These are phyloP conservation scores for Agrypnus murinus DNA, from an alignment of 2,888 invertebrate species.

Conservation along the genomic window DNA sequence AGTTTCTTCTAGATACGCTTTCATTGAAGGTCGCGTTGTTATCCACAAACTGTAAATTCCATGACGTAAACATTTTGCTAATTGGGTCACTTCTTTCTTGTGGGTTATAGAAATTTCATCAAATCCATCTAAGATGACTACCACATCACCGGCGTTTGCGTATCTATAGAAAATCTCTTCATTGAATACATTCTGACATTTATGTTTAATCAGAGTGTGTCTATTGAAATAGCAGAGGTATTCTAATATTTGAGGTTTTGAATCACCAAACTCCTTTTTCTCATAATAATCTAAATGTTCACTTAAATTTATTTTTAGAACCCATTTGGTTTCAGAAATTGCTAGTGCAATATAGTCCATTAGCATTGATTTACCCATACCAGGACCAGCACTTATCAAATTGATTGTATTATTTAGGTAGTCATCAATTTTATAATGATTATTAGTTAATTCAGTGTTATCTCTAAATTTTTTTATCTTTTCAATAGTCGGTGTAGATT, in stretches of 20 bases:
- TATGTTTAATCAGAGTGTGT: neutral
- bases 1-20: constrained; percentile 8
- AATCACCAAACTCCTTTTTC: neutral
- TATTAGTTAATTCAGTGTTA: neutral
- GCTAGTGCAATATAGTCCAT: constrained; percentile 8
- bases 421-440: neutral
- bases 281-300: constrained; percentile 17
- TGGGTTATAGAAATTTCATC: constrained; percentile 24
- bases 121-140: constrained; percentile 27
- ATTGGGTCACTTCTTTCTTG: neutral
- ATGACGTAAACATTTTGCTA: neutral
- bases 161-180: constrained; percentile 3
- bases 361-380: constrained; percentile 31
- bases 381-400: constrained; percentile 33
- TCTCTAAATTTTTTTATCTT: neutral
- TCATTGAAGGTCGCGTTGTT: constrained; percentile 21
- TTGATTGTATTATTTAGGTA: neutral
- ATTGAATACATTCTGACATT: neutral
- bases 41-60: neutral
- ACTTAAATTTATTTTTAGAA: constrained; percentile 21
- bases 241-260: neutral
- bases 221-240: neutral
- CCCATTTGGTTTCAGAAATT: neutral
- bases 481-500: neutral
- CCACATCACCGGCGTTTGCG: neutral